These are phyloP conservation scores for Dryobotodes eremita DNA, from an alignment of 2,888 invertebrate genomes.

Conservation along the genomic window DNA sequence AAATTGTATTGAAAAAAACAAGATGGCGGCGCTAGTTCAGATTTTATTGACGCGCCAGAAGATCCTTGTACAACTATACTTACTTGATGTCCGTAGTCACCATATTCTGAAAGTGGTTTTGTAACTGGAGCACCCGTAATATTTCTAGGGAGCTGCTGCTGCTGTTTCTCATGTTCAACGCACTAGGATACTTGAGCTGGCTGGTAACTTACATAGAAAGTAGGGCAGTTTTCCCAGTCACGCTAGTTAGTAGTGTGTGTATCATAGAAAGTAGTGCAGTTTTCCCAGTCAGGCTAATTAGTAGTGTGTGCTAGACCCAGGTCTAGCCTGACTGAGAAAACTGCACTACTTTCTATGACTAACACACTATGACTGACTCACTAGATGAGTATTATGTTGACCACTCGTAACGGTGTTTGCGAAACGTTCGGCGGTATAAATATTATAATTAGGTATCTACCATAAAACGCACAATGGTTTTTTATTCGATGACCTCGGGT, in stretches of 20 bases:
- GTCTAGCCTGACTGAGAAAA: no score
- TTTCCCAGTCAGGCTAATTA: no score
- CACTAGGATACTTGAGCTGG: neutral
- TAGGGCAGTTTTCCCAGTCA: neutral
- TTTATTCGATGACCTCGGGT: neutral
- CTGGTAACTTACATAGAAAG: neutral
- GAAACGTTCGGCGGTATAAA: neutral
- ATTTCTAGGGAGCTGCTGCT: no score
- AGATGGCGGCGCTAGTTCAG: neutral
- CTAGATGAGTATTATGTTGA: neutral
- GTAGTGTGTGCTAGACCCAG: no score
- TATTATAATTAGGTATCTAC: neutral
- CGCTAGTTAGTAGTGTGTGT: no score
- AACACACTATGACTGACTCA: no score
- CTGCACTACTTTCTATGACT: no score
- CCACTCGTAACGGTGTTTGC: neutral
- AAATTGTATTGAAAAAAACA: neutral
- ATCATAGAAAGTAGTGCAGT: no score
- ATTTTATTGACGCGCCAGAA: neutral
- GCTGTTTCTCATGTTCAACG: neutral
- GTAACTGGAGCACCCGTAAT: neutral
- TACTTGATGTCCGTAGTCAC: neutral
- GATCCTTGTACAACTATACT: neutral
- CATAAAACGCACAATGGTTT: neutral
- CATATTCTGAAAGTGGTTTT: neutral